Evolutionary conservation across 1,140 invertebrate species (phyloP), one percentile per base, ranked within the genome.

Genomic region (Schlechtendalia chinensis): DNA sequence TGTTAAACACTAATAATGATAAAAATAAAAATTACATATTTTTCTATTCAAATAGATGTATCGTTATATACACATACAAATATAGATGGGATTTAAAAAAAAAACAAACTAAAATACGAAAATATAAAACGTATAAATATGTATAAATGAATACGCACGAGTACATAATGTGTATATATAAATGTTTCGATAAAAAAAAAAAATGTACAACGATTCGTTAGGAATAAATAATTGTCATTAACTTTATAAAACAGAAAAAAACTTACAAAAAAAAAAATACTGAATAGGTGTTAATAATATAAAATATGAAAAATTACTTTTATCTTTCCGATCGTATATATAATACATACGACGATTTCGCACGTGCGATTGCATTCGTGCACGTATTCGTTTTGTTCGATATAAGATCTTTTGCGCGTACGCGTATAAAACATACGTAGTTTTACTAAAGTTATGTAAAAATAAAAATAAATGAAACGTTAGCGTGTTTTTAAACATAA

Each of bases 221-320:
- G 75, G 75, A 77, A 79, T 79, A 79, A 79, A 79, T 63, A 63
- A 63, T 63, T 58, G 63, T 79, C 58, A 50, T 50, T 50, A 47
- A 79, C 61, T 39, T 79, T 79, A 29, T 56, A 63, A 79, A 63
- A 79, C 32, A 79, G 39, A 24, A 71, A 53, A 61, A 75, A 29
- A 29, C 19, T 47, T 47, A 61, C n/a, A 61, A 22, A 12, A 45
- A 5, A 45, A 45, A 45, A 77, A 79, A 47, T 79, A 79, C 39
- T 61, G 75, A 50, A 17, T 79, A 63, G 58, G 58, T 61, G 45
- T 47, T 17, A 19, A 59, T 27, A 50, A 50, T 50, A 50, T 12
- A 6, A 6, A 69, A 69, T 47, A 47, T n/a, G 39, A 8, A 22
- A 61, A 79, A 75, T 22, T 1, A 39, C 32, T 8, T 69, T 50